Base-by-base conservation (phyloP, 2,888 invertebrate species). In the Hirtodrosophila cameraria region DNA sequence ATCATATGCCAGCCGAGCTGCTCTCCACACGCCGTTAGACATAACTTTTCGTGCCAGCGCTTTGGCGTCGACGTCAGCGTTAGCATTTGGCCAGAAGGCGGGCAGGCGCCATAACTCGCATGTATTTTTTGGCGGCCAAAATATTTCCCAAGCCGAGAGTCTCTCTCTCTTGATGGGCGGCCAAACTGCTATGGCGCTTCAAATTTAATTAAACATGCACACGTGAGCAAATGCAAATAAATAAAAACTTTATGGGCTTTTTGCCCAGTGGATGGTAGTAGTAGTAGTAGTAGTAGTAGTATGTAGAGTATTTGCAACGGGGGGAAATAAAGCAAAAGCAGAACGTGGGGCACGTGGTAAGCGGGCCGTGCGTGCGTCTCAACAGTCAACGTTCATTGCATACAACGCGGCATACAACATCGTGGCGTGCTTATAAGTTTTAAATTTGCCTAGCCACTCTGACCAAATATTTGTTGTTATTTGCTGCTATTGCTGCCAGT, bases 181-280 rank as follows among this genome's bases (percentile, higher is more conserved):
- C 50, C 39, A 55, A 35, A 54, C 78, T 70, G 78, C 72, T 72
- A 72, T 64, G 75, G 69, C 74, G 82, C 84, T 82, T 81, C 75
- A 82, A 82, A 88, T 86, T 87, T 88, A 88, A 87, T 86, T 87
- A 87, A 88, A 86, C 88, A 83, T 85, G 85, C 85, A 85, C 85
- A 88, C 87, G 82, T 86, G 88, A 84, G 80, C 80, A 82, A 82
- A 86, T 79, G 76, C 74, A 87, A 86, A 87, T 87, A 84, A 86
- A 86, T 87, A 86, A 87, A 85, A 86, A 82, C 81, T 86, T 82
- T 83, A 81, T 81, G 86, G 78, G 69, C n/a, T 70, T 82, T 82
- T 75, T 72, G 53, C 50, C 71, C 59, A 42, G 39, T 61, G 52
- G 39, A 45, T 27, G 43, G 12, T n/a, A n/a, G n/a, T n/a, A n/a